These are phyloP conservation scores for Drosophila paranaensis DNA, from an alignment of 2,888 invertebrate genomes.

Conservation along the genomic window DNA sequence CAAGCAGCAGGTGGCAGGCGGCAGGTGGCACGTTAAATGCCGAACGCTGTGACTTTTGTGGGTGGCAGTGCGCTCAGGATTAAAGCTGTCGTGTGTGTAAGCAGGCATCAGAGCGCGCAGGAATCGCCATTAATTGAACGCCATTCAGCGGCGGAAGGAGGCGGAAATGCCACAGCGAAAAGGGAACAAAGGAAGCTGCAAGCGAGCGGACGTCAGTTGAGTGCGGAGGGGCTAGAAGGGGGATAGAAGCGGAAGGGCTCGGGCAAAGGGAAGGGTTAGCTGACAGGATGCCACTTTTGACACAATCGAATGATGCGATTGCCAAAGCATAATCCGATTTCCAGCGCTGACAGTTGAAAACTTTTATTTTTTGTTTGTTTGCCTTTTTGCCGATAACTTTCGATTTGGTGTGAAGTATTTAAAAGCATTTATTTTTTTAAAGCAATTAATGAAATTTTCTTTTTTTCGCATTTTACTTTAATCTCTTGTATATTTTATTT, in stretches of 20 bases:
- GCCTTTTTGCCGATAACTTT: not conserved
- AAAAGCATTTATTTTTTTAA: not conserved
- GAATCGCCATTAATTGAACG: slow-evolving; percentile 38
- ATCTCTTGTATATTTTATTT: too few species aligned
- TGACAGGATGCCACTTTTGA: slow-evolving; percentile 5
- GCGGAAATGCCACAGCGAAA: not conserved
- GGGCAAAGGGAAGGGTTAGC: not conserved
- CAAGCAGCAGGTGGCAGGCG: not conserved
- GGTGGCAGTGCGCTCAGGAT: slow-evolving; percentile 20
- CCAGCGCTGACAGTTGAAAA: not conserved
- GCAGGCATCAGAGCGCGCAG: slow-evolving; percentile 11
- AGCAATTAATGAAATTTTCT: not conserved
- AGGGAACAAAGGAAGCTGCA: not conserved
- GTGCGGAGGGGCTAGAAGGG: not conserved
- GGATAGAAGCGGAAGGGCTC: too few species aligned
- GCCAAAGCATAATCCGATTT: slow-evolving; percentile 3
- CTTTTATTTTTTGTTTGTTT: not conserved
- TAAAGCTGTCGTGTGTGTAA: slow-evolving; percentile 38
- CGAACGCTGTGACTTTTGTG: slow-evolving; percentile 24
- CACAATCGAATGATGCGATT: slow-evolving; percentile 10
- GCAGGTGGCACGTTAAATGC: slow-evolving; percentile 9
- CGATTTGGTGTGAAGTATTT: not conserved
- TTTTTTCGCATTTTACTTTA: not conserved
- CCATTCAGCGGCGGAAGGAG: not conserved
- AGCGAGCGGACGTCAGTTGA: not conserved